Conservation (phyloP, 2,888 invertebrate genomes). For the Brachylomia viminalis region DNA sequence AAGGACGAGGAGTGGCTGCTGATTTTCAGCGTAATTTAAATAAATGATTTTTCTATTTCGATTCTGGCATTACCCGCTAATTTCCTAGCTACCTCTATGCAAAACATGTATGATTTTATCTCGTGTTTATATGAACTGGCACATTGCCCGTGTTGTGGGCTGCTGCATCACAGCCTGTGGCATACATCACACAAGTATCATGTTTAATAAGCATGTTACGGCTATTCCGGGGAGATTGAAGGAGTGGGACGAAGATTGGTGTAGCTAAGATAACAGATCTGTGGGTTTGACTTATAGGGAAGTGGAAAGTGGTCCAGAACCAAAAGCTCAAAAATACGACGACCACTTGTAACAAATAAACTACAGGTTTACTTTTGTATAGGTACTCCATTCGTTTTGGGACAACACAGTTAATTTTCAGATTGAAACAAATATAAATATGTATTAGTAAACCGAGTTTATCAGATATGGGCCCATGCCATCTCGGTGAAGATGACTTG, state of each 20-base stretch:
- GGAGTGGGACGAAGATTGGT: conserved; percentile 23
- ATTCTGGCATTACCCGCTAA: conserved; percentile 10
- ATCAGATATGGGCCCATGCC: too few relatives aligned
- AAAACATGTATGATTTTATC: conserved; percentile 74
- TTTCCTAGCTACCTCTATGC: conserved; percentile 59
- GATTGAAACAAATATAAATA: neutral
- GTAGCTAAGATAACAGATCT: neutral
- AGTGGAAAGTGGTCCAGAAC: neutral
- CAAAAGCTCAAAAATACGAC: neutral
- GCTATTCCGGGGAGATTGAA: conserved; percentile 51
- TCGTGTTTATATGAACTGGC: conserved; percentile 73
- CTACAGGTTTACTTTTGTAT: neutral
- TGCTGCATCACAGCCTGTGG: conserved; percentile 39
- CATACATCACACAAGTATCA: conserved; percentile 53
- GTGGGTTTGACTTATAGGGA: neutral
- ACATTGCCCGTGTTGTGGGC: conserved; percentile 64
- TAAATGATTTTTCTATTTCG: neutral
- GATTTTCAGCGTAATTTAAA: neutral
- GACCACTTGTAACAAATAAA: too few relatives aligned
- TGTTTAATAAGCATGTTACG: conserved; percentile 54
- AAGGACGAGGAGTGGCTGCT: too few relatives aligned
- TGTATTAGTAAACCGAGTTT: neutral
- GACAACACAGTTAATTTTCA: neutral
- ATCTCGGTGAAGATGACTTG: too few relatives aligned
- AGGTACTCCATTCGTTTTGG: neutral